Evolutionary conservation across 2,113 vertebrate genomes (phyloP), one percentile per base, ranked within the genome.

Genomic region (Menidia beryllina): DNA sequence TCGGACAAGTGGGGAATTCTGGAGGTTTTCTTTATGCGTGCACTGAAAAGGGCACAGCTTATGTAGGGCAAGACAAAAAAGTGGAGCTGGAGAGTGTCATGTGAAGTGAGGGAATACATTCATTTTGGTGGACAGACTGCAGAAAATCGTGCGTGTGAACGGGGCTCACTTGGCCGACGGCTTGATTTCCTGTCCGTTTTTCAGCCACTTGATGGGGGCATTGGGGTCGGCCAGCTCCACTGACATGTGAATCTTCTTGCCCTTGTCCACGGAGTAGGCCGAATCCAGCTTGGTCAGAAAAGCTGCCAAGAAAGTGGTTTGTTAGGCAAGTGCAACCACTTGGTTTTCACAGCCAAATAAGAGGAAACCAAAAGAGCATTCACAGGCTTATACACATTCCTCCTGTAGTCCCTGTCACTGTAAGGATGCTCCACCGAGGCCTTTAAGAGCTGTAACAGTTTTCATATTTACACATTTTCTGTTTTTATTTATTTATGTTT

Each of bases 111-210:
- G 2, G 2, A 2, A 34, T 34, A 34, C 30, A 10, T 34, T 10
- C 7, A 34, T 34, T 34, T 34, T 34, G 30, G 30, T 34, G 17
- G 7, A 45, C 41, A 14, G 15, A 2, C 14, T 41, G 39, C 17
- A 1, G 19, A 8, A 17, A 45, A 45, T 19, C 41, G n/a, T 45
- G 2, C 1, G 4, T 19, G 2, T 45, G 41, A 45, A 45, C 7
- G 3, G 21, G 23, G 27, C 86, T 87, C 89, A 97, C 96, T 97
- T 97, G 89, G 93, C 93, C 4, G 95, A 95, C 0, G 95, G 95
- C 75, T 96, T 95, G 81, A 97, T 93, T 75, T 96, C 94, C 77
- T 95, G 91, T 56, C 96, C 95, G 0, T 97, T 97, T 89, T 96
- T 97, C 66, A 93, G 88, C 96, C 96, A 97, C 84, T 94, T 95